A percentile compares a stretch with the other conserved stretches of the same genome.
Conservation (phyloP, 2,888 invertebrate genomes). For the Lasioglossum pauxillum region DNA sequence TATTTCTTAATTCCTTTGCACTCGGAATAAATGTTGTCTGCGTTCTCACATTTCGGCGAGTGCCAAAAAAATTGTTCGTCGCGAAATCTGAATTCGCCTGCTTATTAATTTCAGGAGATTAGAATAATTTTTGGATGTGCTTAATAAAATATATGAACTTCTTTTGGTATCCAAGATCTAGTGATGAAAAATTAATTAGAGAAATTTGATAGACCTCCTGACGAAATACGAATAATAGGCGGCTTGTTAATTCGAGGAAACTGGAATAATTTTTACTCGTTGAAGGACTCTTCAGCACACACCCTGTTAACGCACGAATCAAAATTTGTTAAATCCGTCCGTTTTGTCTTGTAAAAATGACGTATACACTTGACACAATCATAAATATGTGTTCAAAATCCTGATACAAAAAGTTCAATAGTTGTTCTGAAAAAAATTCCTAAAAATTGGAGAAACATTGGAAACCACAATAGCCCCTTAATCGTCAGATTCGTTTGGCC, state of each 20-base stretch:
- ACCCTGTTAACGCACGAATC: too few relatives aligned
- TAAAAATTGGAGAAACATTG: neutral
- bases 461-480: neutral
- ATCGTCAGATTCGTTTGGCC: conserved; percentile 14
- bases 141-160: neutral
- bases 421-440: neutral
- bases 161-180: neutral
- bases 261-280: neutral
- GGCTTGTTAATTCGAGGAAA: neutral
- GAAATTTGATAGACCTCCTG: neutral
- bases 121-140: neutral
- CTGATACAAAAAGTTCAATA: neutral
- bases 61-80: neutral
- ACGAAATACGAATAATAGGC: neutral
- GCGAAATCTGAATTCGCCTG: neutral
- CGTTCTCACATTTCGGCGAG: neutral
- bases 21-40: neutral
- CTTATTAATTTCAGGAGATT: neutral
- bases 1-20: neutral
- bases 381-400: neutral
- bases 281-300: too few relatives aligned
- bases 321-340: neutral
- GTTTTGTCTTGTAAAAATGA: neutral
- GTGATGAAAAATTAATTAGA: neutral
- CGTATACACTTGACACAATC: neutral